phyloP scores from a whole-genome alignment of 2,888 invertebrate genomes.

The Macrosiphum euphorbiae region DNA sequence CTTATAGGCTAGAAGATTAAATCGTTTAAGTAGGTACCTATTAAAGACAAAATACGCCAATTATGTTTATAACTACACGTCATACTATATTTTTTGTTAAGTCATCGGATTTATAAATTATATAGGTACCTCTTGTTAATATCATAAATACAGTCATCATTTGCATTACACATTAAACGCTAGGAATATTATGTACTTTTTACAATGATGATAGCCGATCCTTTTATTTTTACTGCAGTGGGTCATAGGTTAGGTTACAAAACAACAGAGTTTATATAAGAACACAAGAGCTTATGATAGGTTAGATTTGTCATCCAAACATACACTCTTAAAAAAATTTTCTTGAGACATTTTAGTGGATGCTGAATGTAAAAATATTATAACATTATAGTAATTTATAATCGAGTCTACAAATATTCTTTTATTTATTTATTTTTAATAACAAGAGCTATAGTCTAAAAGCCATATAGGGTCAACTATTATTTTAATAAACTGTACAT shows the following conservation, averaged over 20 bases:
- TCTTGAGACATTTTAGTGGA: neutral
- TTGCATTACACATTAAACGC: constrained; percentile 12
- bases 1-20: neutral
- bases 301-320: neutral
- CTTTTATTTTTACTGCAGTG: neutral
- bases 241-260: constrained; percentile 10
- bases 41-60: neutral
- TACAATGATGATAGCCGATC: neutral
- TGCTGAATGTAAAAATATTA: neutral
- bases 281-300: neutral
- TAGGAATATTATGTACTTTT: neutral
- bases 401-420: neutral
- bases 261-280: neutral
- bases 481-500: too few relatives aligned
- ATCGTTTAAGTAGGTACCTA: neutral
- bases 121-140: neutral
- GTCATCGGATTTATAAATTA: constrained; percentile 41
- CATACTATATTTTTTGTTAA: neutral
- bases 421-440: neutral
- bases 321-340: neutral
- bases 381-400: neutral
- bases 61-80: neutral
- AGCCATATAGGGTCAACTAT: too few relatives aligned
- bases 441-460: too few relatives aligned
- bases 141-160: constrained; percentile 10